Conservation (phyloP, 2,797 vertebrate species). For the Astyanax mexicanus region DNA sequence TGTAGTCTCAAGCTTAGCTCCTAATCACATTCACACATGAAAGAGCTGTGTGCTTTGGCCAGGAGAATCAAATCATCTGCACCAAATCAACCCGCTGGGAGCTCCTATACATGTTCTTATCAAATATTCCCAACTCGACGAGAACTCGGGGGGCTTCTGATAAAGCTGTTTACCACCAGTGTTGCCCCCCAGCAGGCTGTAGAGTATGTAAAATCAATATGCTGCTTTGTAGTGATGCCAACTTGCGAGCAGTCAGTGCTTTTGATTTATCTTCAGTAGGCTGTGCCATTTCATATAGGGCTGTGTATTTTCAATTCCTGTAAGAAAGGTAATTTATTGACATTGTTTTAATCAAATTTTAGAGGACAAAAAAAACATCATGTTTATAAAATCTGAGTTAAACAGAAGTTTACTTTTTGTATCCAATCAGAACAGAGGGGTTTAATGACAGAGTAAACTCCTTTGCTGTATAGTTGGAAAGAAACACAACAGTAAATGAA, state of each 20-base stretch:
- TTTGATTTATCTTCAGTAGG: constrained; percentile 9
- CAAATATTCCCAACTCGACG: constrained; percentile 51
- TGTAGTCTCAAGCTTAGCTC: constrained; percentile 53
- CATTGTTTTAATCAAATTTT: too few relatives aligned
- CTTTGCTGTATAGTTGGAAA: too few relatives aligned
- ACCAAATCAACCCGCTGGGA: constrained; percentile 71
- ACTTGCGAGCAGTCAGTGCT: constrained; percentile 32
- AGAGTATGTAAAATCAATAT: constrained; percentile 16
- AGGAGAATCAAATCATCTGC: constrained; percentile 82
- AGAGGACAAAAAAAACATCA: too few relatives aligned
- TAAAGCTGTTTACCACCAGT: constrained; percentile 54
- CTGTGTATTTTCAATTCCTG: too few relatives aligned
- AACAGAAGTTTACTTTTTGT: too few relatives aligned
- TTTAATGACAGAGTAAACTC: too few relatives aligned
- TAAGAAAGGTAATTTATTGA: too few relatives aligned
- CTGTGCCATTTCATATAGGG: too few relatives aligned
- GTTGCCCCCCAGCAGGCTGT: constrained; percentile 13
- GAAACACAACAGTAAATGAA: too few relatives aligned
- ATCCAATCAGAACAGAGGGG: too few relatives aligned
- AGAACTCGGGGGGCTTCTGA: constrained; percentile 54
- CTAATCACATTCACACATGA: constrained; percentile 82
- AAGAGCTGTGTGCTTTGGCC: constrained; percentile 77
- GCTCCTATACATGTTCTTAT: constrained; percentile 55
- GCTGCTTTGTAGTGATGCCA: constrained; percentile 14
- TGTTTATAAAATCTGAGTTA: too few relatives aligned